Conservation (phyloP, 92 coral and sea anemone genomes). For the Paramuricea clavata region DNA sequence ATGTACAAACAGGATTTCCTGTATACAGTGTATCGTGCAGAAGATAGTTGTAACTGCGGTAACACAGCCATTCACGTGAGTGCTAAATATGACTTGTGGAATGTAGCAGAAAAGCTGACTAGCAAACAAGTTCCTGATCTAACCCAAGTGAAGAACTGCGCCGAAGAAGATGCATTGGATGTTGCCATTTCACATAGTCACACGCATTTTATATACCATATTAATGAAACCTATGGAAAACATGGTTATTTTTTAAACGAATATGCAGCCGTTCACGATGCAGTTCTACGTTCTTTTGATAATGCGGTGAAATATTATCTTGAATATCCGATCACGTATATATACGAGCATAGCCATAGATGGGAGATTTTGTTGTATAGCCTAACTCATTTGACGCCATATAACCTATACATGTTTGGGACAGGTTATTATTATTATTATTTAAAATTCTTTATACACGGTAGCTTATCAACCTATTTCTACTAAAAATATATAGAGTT, state of each 20-base stretch:
- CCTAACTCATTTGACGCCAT: neutral
- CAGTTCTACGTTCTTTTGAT: neutral
- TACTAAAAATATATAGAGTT: no score
- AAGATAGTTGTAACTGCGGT: conserved; percentile 65
- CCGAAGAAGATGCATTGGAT: conserved; percentile 38
- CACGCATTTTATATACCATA: conserved; percentile 11
- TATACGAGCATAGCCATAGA: conserved; percentile 26
- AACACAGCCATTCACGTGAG: conserved; percentile 70
- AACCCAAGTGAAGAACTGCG: neutral
- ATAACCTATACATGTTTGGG: neutral
- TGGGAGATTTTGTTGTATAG: neutral
- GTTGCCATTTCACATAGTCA: conserved; percentile 67
- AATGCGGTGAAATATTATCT: neutral
- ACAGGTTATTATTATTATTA: no score
- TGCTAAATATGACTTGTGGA: conserved; percentile 54
- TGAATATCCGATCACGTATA: conserved; percentile 12
- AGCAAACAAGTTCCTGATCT: neutral
- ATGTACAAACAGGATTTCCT: neutral
- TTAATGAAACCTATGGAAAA: conserved; percentile 11
- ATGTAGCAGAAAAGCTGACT: neutral
- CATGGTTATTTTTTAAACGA: no score
- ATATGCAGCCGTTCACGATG: neutral
- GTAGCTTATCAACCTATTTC: no score
- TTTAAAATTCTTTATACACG: no score
- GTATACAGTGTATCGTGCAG: conserved; percentile 21